Percentiles rank a stretch among this genome's conserved stretches.
Conservation (phyloP, 1,140 invertebrate genomes). For the Drosophila athabasca region DNA sequence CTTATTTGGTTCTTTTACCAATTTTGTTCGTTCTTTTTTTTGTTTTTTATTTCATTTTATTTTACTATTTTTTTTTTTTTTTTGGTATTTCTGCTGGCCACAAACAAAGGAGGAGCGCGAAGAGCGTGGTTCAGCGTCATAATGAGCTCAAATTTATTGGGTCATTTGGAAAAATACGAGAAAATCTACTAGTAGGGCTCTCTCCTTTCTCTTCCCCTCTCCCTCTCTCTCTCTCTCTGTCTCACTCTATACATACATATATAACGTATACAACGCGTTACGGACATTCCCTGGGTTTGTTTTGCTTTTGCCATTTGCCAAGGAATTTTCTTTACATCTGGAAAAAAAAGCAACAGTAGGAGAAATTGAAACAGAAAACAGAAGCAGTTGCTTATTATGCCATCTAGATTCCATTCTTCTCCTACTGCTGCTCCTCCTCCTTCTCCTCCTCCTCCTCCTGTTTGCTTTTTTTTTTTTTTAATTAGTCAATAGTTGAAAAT, state of each 20-base stretch:
- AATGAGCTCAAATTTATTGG: slow-evolving; percentile 82
- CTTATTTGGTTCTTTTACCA: slow-evolving; percentile 52
- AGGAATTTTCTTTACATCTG: slow-evolving; percentile 39
- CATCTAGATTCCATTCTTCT: slow-evolving; percentile 50
- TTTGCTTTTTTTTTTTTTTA: slow-evolving; percentile 72
- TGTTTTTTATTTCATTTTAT: neutral
- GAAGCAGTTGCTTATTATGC: slow-evolving; percentile 76
- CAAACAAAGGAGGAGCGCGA: slow-evolving; percentile 49
- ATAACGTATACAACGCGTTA: slow-evolving; percentile 12
- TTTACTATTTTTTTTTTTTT: slow-evolving; percentile 14
- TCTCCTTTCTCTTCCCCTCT: slow-evolving; percentile 15
- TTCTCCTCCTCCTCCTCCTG: neutral
- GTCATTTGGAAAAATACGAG: slow-evolving; percentile 78
- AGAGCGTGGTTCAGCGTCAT: slow-evolving; percentile 76
- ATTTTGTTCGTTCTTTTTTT: slow-evolving; percentile 25
- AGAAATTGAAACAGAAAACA: slow-evolving; percentile 23
- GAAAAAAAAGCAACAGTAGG: slow-evolving; percentile 11
- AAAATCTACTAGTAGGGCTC: slow-evolving; percentile 61
- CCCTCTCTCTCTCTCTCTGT: slow-evolving; percentile 7
- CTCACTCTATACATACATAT: no score
- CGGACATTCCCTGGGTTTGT: slow-evolving; percentile 36
- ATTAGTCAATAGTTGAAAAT: slow-evolving; percentile 73
- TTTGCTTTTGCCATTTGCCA: slow-evolving; percentile 39
- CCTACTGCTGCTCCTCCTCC: slow-evolving; percentile 25
- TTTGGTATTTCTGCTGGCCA: slow-evolving; percentile 59